phyloP scores from a whole-genome alignment of 2,797 vertebrate species.

The Lepilemur septentrionalis region DNA sequence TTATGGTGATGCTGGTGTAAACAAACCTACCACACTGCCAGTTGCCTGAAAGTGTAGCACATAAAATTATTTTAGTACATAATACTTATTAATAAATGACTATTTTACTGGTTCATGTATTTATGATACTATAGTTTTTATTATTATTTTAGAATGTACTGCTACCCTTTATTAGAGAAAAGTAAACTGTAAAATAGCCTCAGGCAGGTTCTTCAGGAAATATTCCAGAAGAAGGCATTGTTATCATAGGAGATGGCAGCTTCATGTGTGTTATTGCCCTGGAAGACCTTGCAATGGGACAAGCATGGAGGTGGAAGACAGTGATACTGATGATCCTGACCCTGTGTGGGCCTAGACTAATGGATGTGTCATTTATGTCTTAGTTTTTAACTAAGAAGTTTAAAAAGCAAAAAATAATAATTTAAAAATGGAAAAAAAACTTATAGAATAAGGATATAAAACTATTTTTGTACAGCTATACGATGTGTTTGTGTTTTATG shows the following conservation, averaged over 20 bases:
- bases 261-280: neutral
- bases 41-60: neutral
- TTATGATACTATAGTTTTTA: neutral
- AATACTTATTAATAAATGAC: neutral
- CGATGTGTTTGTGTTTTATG: neutral
- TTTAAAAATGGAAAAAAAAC: neutral
- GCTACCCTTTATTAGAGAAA: neutral
- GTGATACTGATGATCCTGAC: neutral
- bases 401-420: neutral
- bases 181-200: neutral
- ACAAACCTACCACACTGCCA: neutral
- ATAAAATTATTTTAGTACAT: neutral
- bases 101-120: neutral
- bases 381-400: neutral
- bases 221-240: neutral
- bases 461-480: neutral
- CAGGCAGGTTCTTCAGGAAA: neutral
- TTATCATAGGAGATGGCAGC: neutral
- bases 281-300: neutral
- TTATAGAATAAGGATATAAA: neutral
- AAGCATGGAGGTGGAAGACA: neutral
- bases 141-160: neutral
- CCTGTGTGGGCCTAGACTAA: no score
- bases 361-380: neutral
- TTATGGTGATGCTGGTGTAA: neutral